Percentiles rank a stretch among this genome's conserved stretches.
phyloP scores from a whole-genome alignment of 2,888 invertebrate genomes.

The Myathropa florea region DNA sequence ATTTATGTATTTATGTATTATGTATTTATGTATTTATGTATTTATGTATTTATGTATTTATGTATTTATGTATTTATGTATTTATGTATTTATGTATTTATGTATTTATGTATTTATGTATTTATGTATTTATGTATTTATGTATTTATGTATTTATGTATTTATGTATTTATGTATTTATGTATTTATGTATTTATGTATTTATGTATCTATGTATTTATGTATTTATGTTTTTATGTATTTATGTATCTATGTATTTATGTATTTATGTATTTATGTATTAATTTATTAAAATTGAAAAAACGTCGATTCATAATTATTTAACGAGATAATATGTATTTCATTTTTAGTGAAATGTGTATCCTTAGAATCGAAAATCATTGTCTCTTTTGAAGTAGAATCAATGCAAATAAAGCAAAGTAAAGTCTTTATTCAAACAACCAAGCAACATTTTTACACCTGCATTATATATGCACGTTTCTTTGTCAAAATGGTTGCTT shows the following conservation, averaged over 20 bases:
- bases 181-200: neutral
- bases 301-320: too few species aligned
- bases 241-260: neutral
- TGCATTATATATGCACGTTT: too few species aligned
- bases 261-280: neutral
- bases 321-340: too few species aligned
- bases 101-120: neutral
- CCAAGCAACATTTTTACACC: too few species aligned
- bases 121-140: neutral
- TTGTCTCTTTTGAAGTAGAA: too few species aligned
- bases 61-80: neutral
- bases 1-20: neutral
- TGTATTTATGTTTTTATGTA: neutral
- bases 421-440: too few species aligned
- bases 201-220: neutral
- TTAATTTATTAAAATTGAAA: neutral
- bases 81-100: neutral
- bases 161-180: neutral
- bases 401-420: too few species aligned
- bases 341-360: too few species aligned
- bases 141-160: neutral
- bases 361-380: too few species aligned
- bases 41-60: neutral
- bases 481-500: too few species aligned
- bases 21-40: neutral